These are phyloP conservation scores for Siniperca obscura DNA, from an alignment of 2,797 vertebrate species.

Conservation along the genomic window DNA sequence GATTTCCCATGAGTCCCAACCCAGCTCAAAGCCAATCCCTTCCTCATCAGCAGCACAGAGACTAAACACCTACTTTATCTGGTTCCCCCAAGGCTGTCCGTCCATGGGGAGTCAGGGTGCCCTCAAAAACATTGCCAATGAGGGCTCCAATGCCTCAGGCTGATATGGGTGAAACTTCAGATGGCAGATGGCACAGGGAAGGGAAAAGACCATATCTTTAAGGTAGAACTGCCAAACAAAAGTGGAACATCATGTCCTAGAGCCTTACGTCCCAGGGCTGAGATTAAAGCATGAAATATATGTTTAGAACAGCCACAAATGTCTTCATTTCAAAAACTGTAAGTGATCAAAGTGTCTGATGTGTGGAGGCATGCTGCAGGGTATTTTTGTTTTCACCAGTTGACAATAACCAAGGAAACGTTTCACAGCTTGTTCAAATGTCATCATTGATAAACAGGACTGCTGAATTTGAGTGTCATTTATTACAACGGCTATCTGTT, in stretches of 20 bases:
- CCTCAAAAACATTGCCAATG: conserved; percentile 82
- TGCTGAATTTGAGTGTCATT: conserved; percentile 46
- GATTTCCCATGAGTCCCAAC: conserved; percentile 87
- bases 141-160: conserved; percentile 82
- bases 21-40: conserved; percentile 81
- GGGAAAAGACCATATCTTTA: conserved; percentile 80
- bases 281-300: conserved; percentile 81
- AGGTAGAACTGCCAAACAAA: conserved; percentile 81
- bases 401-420: conserved; percentile 63
- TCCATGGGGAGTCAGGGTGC: conserved; percentile 83
- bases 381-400: conserved; percentile 65
- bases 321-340: conserved; percentile 77
- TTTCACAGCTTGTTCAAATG: conserved; percentile 70
- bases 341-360: conserved; percentile 78
- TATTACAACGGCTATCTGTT: conserved; percentile 30
- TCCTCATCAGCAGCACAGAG: conserved; percentile 83
- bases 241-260: conserved; percentile 78
- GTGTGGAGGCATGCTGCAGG: conserved; percentile 76
- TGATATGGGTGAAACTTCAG: conserved; percentile 83
- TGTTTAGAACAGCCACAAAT: conserved; percentile 71
- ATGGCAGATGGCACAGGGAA: conserved; percentile 86
- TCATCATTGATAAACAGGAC: conserved; percentile 60
- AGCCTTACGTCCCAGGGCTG: conserved; percentile 75
- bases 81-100: conserved; percentile 82
- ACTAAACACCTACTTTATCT: conserved; percentile 88